A percentile compares a stretch with the other conserved stretches of the same genome.
phyloP scores from a whole-genome alignment of 2,888 invertebrate species.

The Mesodorylaimus sp. region DNA sequence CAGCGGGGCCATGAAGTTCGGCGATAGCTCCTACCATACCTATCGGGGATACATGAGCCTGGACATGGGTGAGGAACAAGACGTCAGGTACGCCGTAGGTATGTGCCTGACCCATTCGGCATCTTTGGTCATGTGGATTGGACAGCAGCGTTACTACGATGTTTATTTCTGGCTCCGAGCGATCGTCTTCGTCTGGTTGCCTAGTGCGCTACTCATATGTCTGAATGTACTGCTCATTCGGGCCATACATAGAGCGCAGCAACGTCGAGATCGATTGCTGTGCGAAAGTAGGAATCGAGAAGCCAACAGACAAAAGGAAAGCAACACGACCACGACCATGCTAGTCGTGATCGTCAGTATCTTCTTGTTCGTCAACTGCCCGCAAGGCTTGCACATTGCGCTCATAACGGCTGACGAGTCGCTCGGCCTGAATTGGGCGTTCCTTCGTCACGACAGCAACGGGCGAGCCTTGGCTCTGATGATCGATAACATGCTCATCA shows the following conservation, averaged over 20 bases:
- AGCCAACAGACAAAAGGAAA: constrained; percentile 24
- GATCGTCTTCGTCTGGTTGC: constrained; percentile 71
- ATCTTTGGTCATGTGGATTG: constrained; percentile 17
- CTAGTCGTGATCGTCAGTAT: constrained; percentile 36
- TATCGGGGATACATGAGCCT: constrained; percentile 29
- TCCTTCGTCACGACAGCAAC: too few species aligned
- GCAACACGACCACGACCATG: constrained; percentile 33
- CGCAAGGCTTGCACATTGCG: constrained; percentile 28
- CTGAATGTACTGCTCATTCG: constrained; percentile 67
- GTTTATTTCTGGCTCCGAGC: constrained; percentile 54
- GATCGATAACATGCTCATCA: constrained; percentile 55
- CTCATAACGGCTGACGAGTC: constrained; percentile 16
- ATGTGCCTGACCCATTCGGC: too few species aligned
- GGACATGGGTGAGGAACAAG: too few species aligned
- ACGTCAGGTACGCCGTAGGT: too few species aligned
- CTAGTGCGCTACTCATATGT: constrained; percentile 67
- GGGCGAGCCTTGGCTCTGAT: constrained; percentile 21
- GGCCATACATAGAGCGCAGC: constrained; percentile 64
- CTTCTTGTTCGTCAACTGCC: constrained; percentile 37
- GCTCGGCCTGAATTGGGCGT: background rate
- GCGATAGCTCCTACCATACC: constrained; percentile 48
- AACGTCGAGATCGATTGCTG: constrained; percentile 49
- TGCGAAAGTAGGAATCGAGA: constrained; percentile 25
- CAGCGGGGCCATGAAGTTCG: constrained; percentile 62
- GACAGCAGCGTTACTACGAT: constrained; percentile 53